phyloP scores from a whole-genome alignment of 1,140 invertebrate species.

The Carposina sasakii region DNA sequence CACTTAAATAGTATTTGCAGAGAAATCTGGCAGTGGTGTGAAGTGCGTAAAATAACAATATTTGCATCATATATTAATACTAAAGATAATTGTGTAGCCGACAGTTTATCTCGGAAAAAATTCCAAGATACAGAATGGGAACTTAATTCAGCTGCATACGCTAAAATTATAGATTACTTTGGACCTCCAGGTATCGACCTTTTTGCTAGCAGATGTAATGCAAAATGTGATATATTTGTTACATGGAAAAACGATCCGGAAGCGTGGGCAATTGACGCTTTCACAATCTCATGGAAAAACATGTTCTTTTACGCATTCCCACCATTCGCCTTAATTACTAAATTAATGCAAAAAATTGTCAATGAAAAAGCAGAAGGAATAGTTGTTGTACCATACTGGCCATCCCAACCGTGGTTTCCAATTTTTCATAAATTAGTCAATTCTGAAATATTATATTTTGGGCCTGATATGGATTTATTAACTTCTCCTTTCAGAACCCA shows the following conservation, averaged over 20 bases:
- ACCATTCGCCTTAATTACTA: slow-evolving; percentile 18
- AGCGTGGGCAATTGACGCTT: slow-evolving; percentile 4
- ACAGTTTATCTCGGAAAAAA: neutral
- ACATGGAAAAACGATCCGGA: slow-evolving; percentile 5
- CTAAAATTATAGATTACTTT: neutral
- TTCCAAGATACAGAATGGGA: slow-evolving; percentile 5
- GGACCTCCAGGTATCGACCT: slow-evolving; percentile 1
- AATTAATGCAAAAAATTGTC: slow-evolving; percentile 6
- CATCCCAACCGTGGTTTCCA: slow-evolving; percentile 30
- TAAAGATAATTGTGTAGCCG: slow-evolving; percentile 1
- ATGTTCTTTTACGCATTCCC: slow-evolving; percentile 10
- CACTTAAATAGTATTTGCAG: slow-evolving; percentile 7
- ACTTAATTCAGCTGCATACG: neutral
- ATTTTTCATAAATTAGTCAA: slow-evolving; percentile 14
- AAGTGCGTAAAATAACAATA: slow-evolving; percentile 2
- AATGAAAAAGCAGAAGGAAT: slow-evolving; percentile 17
- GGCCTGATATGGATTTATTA: slow-evolving; percentile 8
- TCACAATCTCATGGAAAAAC: slow-evolving; percentile 2
- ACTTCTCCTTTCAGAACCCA: slow-evolving; percentile 15
- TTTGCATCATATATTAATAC: slow-evolving; percentile 9
- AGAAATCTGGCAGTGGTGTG: slow-evolving; percentile 7
- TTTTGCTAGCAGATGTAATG: neutral
- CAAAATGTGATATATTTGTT: slow-evolving; percentile 5
- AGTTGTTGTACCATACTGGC: slow-evolving; percentile 23
- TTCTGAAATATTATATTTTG: slow-evolving; percentile 4